Base-by-base conservation (phyloP, 2,797 vertebrate species). In the Zenarchopterus dispar region DNA sequence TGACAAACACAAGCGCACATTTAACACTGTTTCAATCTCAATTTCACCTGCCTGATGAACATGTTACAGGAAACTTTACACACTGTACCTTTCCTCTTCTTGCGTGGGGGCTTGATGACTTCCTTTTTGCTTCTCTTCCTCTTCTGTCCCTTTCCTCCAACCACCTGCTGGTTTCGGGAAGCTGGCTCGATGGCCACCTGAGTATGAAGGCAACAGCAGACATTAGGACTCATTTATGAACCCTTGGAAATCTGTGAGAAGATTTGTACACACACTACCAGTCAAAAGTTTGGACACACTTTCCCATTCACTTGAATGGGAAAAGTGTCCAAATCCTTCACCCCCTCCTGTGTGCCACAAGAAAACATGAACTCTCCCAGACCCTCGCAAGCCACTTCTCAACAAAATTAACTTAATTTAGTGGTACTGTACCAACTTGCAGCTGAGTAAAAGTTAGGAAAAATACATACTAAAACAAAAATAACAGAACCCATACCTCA, bases 91-190 rank as follows among this genome's bases (percentile, higher is more conserved):
- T 91, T 96, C 66, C 82, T 97, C 63, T 84, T 96, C 67, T 86
- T 95, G 84, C 91, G 95, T 0, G 69, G 47, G 23, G 84, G 90
- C 84, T 91, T 95, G 31, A 75, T 67, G 0, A 63, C 61, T 17
- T 89, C 94, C 8, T 82, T 85, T 50, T 94, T 94, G 93, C 15
- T 78, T 89, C 93, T 94, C 62, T 94, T 97, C 64, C 97, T 93
- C 78, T 94, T 98, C 59, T 94, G 95, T 56, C 59, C 90, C 80
- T 90, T 96, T 7, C 97, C 97, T 8, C 97, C 97, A 2, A 89
- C 90, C 56, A 96, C 94, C 69, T 90, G 84, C 78, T 89, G 90
- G 10, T 89, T 97, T 65, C 95, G 93, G 73, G 88, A 80, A 0
- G 83, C 84, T 2, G 91, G 78, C 81, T 97, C 95, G 0, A 84